These are phyloP conservation scores for Cryptocheilus praepositus DNA, from an alignment of 2,888 invertebrate species.

Conservation along the genomic window DNA sequence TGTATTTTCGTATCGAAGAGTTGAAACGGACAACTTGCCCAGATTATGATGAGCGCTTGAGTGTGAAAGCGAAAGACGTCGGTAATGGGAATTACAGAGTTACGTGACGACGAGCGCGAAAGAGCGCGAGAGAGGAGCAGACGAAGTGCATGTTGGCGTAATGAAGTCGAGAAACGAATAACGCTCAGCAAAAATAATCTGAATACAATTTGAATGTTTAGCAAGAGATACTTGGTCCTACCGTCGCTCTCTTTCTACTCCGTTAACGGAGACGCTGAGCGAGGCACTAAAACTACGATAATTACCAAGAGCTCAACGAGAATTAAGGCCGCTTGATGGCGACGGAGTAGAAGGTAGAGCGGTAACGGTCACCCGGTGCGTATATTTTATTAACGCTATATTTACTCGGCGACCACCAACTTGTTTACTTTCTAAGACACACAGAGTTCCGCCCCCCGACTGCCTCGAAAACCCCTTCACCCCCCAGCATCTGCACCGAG, in stretches of 20 bases:
- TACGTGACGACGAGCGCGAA: neutral
- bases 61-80: too few species aligned
- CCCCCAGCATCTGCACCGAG: conserved; percentile 33
- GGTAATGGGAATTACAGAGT: too few species aligned
- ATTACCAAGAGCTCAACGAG: conserved; percentile 61
- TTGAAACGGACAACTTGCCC: too few species aligned
- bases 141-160: neutral
- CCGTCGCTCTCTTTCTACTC: conserved; percentile 19
- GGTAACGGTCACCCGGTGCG: conserved; percentile 50
- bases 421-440: conserved; percentile 65
- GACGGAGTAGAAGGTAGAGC: conserved; percentile 39
- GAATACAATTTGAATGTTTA: conserved; percentile 64
- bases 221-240: conserved; percentile 44
- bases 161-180: conserved; percentile 22
- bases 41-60: too few species aligned
- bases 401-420: conserved; percentile 62
- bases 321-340: conserved; percentile 61
- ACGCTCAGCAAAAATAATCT: conserved; percentile 52
- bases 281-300: conserved; percentile 55
- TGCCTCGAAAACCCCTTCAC: conserved; percentile 4
- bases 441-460: conserved; percentile 40
- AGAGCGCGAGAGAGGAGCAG: neutral
- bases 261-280: conserved; percentile 9
- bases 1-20: too few species aligned
- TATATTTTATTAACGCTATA: conserved; percentile 70